A percentile compares a stretch with the other conserved stretches of the same genome.
These are phyloP conservation scores for Rutpela maculata DNA, from an alignment of 2,888 invertebrate species.

Conservation along the genomic window DNA sequence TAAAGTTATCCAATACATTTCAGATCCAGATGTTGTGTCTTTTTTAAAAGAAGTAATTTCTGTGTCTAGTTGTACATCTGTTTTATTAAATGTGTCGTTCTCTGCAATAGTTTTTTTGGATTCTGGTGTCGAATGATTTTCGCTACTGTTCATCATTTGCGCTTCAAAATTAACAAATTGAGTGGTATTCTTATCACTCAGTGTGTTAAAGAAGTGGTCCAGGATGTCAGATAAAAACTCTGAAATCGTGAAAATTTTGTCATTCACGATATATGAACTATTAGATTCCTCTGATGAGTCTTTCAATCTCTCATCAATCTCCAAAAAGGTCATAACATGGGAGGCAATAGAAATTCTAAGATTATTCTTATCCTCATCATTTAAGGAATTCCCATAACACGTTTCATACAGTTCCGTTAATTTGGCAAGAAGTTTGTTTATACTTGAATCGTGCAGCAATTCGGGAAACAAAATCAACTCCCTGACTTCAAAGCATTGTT, in stretches of 20 bases:
- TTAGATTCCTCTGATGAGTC: slow-evolving; percentile 49
- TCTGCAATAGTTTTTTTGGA: not conserved
- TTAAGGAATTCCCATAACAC: slow-evolving; percentile 59
- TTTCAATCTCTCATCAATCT: slow-evolving; percentile 59
- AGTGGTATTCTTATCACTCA: slow-evolving; percentile 36
- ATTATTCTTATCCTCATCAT: slow-evolving; percentile 64
- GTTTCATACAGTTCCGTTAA: slow-evolving; percentile 62
- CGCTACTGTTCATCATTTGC: slow-evolving; percentile 45
- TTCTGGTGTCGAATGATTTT: slow-evolving; percentile 59
- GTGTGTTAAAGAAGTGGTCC: slow-evolving; percentile 66
- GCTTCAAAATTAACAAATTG: slow-evolving; percentile 52
- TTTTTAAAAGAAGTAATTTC: slow-evolving; percentile 65
- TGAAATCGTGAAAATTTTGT: slow-evolving; percentile 68
- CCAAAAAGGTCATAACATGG: slow-evolving; percentile 61
- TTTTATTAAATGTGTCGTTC: not conserved
- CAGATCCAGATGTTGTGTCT: slow-evolving; percentile 62
- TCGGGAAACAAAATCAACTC: slow-evolving; percentile 70
- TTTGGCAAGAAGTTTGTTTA: slow-evolving; percentile 63
- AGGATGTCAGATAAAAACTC: slow-evolving; percentile 70
- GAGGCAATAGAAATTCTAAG: slow-evolving; percentile 61
- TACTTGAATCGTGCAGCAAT: slow-evolving; percentile 64
- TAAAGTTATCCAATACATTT: slow-evolving; percentile 70
- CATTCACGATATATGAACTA: slow-evolving; percentile 61
- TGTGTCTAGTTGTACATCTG: slow-evolving; percentile 33
- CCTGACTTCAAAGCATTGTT: slow-evolving; percentile 67